Evolutionary conservation across 2,888 invertebrate species (phyloP).

Genomic region (Ennomos erosarius): DNA sequence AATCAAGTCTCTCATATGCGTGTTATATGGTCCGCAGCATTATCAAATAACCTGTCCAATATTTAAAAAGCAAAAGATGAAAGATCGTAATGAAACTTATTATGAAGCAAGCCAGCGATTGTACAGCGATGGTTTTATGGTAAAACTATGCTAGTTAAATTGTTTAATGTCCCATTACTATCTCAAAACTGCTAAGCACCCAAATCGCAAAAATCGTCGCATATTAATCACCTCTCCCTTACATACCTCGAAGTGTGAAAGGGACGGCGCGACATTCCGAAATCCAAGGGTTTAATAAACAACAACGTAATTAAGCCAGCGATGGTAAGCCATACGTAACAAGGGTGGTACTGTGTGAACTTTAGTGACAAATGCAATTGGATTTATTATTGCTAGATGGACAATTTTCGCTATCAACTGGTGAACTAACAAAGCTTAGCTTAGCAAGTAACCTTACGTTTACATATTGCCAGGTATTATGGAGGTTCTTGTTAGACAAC

Average conservation of each 20-base stretch:
- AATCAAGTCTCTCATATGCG: too few species aligned
- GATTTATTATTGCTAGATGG: background rate
- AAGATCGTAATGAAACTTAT: too few species aligned
- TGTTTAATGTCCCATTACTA: background rate
- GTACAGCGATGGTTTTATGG: too few species aligned
- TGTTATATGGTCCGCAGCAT: too few species aligned
- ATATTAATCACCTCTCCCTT: constrained; percentile 19
- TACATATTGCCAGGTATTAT: too few species aligned
- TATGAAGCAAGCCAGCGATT: too few species aligned
- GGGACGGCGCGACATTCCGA: constrained; percentile 31
- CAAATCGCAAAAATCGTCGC: constrained; percentile 13
- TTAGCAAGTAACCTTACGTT: too few species aligned
- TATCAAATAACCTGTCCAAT: too few species aligned
- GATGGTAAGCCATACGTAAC: constrained; percentile 39
- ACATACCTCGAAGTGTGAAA: constrained; percentile 26
- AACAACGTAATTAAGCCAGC: constrained; percentile 50
- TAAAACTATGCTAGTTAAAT: background rate
- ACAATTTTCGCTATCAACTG: too few species aligned
- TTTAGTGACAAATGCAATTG: background rate
- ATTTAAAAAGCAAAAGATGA: too few species aligned
- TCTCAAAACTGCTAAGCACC: constrained; percentile 3
- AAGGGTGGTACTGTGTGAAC: constrained; percentile 30
- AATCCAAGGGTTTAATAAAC: constrained; percentile 47
- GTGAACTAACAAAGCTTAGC: too few species aligned
- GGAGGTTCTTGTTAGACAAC: too few species aligned